phyloP scores from a whole-genome alignment of 1,140 invertebrate genomes.

The Octopus sinensis region DNA sequence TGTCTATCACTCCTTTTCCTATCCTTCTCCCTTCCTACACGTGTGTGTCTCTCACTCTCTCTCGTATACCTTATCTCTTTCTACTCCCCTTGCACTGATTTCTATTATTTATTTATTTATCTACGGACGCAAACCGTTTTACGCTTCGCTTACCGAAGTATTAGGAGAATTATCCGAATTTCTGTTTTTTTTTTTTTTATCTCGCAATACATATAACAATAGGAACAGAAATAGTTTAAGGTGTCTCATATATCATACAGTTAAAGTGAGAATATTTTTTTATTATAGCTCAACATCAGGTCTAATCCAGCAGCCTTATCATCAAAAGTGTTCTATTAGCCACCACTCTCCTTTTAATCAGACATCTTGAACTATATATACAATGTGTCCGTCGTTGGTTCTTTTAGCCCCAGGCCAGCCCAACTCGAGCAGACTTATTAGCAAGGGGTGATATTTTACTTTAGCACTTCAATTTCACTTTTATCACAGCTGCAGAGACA shows the following conservation, averaged over 20 bases:
- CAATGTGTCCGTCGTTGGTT: no score
- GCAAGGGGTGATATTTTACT: conserved; percentile 9
- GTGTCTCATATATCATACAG: not conserved
- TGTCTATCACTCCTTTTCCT: not conserved
- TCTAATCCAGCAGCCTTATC: no score
- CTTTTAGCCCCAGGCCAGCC: no score
- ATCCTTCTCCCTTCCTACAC: not conserved
- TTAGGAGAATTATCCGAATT: conserved; percentile 1
- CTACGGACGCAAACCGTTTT: not conserved
- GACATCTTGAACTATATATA: no score
- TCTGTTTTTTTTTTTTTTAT: conserved; percentile 9
- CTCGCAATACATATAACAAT: not conserved
- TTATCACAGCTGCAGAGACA: not conserved
- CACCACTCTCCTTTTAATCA: no score
- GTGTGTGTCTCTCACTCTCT: not conserved
- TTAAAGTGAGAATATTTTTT: not conserved
- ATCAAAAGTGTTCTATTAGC: no score
- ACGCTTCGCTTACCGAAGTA: not conserved
- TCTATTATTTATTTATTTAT: conserved; percentile 6
- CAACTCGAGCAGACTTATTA: not conserved
- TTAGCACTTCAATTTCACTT: conserved; percentile 11
- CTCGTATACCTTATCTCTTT: not conserved
- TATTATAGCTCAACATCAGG: no score
- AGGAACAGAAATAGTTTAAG: no score
- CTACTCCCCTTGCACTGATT: not conserved